Conservation (phyloP, 2,888 invertebrate species). For the Noctua fimbriata region DNA sequence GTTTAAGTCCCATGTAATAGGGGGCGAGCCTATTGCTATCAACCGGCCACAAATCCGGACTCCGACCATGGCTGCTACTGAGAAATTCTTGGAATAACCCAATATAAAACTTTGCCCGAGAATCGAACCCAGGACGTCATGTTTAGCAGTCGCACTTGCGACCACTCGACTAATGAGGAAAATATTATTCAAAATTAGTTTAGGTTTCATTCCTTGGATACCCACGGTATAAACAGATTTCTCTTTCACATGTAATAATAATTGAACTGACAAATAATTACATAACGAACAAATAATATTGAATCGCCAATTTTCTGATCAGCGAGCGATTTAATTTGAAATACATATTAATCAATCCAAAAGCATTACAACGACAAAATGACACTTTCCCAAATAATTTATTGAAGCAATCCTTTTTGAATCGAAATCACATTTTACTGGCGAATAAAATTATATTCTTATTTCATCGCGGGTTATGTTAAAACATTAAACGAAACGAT, state of each 20-base stretch:
- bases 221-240: neutral
- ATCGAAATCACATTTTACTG: constrained; percentile 33
- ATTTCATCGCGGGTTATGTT: constrained; percentile 20
- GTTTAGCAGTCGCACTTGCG: too few species aligned
- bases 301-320: constrained; percentile 23
- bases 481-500: constrained; percentile 20
- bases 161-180: too few species aligned
- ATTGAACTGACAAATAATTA: constrained; percentile 2
- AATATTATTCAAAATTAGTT: neutral
- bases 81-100: too few species aligned
- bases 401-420: constrained; percentile 22
- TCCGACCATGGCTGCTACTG: too few species aligned
- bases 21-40: too few species aligned
- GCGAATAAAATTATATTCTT: constrained; percentile 34
- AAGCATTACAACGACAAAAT: constrained; percentile 18
- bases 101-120: too few species aligned
- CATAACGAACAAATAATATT: neutral
- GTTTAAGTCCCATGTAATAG: too few species aligned
- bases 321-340: constrained; percentile 15
- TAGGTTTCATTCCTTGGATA: neutral
- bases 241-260: neutral
- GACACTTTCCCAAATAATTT: constrained; percentile 31
- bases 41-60: too few species aligned
- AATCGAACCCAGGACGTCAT: too few species aligned
- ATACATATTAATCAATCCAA: constrained; percentile 27